Conservation (phyloP, 2,888 invertebrate genomes). For the Cotesia congregata region DNA sequence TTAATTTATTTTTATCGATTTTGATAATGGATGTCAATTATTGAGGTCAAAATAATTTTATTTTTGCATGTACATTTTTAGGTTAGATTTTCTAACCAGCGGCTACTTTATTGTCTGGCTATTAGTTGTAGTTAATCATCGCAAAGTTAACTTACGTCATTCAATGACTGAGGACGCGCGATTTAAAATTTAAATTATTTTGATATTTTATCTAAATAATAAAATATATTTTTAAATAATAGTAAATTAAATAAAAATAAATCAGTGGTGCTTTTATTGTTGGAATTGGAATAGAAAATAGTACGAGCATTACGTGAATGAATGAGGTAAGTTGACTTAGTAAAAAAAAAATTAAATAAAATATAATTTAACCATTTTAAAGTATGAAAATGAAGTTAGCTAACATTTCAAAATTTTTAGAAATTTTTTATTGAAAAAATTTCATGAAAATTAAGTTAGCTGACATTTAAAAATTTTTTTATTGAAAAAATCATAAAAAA, state of each 20-base stretch:
- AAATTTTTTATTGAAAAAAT: no score
- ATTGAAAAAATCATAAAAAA: no score
- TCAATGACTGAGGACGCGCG: constrained; percentile 6
- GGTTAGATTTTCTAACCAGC: no score
- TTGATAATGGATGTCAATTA: no score
- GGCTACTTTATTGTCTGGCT: neutral
- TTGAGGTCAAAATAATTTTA: no score
- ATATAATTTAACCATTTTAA: neutral
- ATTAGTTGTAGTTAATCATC: neutral
- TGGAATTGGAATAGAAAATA: neutral
- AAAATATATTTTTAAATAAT: neutral
- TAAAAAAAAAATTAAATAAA: constrained; percentile 2
- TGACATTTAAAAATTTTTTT: no score
- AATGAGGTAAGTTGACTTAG: constrained; percentile 40
- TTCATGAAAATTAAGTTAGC: no score
- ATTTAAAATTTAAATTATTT: constrained; percentile 3
- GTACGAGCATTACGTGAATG: constrained; percentile 9
- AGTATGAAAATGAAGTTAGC: neutral
- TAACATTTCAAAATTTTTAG: no score
- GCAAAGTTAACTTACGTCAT: constrained; percentile 36
- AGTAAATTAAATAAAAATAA: neutral
- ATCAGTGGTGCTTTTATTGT: neutral
- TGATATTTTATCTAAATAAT: neutral
- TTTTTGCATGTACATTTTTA: no score
- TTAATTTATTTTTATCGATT: neutral